A percentile compares a stretch with the other conserved stretches of the same genome.
Evolutionary conservation across 2,113 vertebrate genomes (phyloP).

Genomic region (Mus spicilegus): DNA sequence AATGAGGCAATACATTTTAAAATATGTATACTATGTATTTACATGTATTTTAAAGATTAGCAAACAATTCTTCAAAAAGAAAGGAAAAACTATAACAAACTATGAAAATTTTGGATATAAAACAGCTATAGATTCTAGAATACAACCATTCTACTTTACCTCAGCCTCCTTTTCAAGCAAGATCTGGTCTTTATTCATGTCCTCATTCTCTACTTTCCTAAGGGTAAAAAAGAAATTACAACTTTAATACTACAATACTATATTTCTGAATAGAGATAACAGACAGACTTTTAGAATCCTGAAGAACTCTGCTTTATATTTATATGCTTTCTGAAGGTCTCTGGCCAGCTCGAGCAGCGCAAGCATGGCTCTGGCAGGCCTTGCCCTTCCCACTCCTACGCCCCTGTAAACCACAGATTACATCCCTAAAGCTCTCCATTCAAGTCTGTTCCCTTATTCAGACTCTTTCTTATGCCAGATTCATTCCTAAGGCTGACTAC

Average conservation of each 20-base stretch:
- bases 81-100: not conserved
- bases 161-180: conserved; percentile 99
- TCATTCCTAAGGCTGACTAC: not conserved
- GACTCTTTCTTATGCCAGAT: not conserved
- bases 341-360: not conserved
- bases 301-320: not conserved
- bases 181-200: conserved; percentile 98
- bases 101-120: not conserved
- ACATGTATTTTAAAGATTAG: not conserved
- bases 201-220: conserved; percentile 96
- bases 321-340: not conserved
- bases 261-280: not conserved
- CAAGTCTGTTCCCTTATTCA: not conserved
- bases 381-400: not conserved
- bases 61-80: not conserved
- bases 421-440: not conserved
- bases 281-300: not conserved
- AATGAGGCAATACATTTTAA: not conserved
- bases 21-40: not conserved
- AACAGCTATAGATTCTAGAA: not conserved
- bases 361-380: not conserved
- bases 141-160: conserved; percentile 84
- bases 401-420: not conserved
- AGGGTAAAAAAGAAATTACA: conserved; percentile 38
- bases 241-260: not conserved